phyloP scores from a whole-genome alignment of 2,888 invertebrate species.

The Minunthozetes semirufus region DNA sequence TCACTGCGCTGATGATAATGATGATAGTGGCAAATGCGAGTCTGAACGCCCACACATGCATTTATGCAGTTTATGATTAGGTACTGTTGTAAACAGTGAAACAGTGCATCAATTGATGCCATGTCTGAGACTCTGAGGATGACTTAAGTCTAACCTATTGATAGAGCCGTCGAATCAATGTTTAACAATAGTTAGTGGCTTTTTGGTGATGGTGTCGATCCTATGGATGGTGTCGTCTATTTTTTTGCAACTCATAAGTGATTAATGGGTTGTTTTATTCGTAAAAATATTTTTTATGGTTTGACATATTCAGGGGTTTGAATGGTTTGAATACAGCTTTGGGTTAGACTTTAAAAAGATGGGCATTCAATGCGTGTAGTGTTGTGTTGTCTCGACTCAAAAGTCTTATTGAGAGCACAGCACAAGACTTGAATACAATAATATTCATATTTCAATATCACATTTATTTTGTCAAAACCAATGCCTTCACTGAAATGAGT shows the following conservation, averaged over 20 bases:
- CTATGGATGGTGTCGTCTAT: not conserved
- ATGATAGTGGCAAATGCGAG: conserved; percentile 17
- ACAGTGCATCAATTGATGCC: conserved; percentile 9
- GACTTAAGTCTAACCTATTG: not conserved
- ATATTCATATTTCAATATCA: conserved; percentile 29
- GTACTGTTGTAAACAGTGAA: not conserved
- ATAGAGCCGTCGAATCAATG: conserved; percentile 15
- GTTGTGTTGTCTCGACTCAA: not conserved
- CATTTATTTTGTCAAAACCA: conserved; percentile 27
- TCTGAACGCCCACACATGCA: conserved; percentile 21
- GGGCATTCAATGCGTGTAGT: not conserved
- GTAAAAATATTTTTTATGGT: conserved; percentile 17
- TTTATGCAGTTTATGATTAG: conserved; percentile 28
- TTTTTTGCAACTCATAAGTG: conserved; percentile 15
- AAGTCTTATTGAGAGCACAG: conserved; percentile 3
- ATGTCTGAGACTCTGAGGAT: not conserved
- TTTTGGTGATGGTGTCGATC: not conserved
- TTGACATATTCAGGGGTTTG: conserved; percentile 29
- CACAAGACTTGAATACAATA: not conserved
- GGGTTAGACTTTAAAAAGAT: conserved; percentile 13
- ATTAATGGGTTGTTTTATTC: conserved; percentile 32
- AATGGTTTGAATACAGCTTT: not conserved
- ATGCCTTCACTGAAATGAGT: conserved; percentile 28
- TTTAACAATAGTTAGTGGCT: not conserved
- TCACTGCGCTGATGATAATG: conserved; percentile 10